Base-by-base conservation (phyloP, 2,888 invertebrate genomes). In the Pseudococcus longispinus region DNA sequence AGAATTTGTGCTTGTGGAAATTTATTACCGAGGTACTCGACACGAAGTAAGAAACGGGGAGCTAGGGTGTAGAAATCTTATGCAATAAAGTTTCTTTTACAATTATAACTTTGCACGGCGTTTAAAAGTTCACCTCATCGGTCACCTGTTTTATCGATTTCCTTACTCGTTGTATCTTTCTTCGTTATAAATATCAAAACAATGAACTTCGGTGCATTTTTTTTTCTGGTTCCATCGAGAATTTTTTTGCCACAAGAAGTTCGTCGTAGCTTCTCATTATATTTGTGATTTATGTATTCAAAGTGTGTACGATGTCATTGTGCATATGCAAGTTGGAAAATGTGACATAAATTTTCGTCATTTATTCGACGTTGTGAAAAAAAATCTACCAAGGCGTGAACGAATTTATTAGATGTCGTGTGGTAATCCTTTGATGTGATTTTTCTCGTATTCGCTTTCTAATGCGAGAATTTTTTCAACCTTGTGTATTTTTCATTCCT, bases 81-180 rank as follows among this genome's bases (percentile, higher is more conserved):
- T 32, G 74, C 74, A 37, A 32, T 74, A 74, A 74, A 74, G 74
- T 74, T 74, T 74, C 74, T 74, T 74, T 74, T 37, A 37, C 74
- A 74, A 74, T 74, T 74, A 74, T 74, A 32, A 37, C 37, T 74
- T 37, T 29, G 37, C 74, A 32, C 11, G n/a, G 74, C 32, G 74
- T 74, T 74, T 74, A 74, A 74, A 74, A 74, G 74, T 74, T 74
- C 74, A 74, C 74, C 74, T 74, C 74, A 74, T 74, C 74, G 74
- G 74, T 74, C 74, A 74, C 74, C 74, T 74, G 74, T 74, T 74
- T 74, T 74, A 74, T 74, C 74, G 74, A 74, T 74, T 74, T 74
- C 18, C 26, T 37, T 15, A 23, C 13, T 65, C 26, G 26, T 15
- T 13, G 65, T 65, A 65, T 65, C 26, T 51, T 51, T 51, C 26